These are phyloP conservation scores for Nomia melanderi DNA, from an alignment of 1,140 invertebrate genomes.

Conservation along the genomic window DNA sequence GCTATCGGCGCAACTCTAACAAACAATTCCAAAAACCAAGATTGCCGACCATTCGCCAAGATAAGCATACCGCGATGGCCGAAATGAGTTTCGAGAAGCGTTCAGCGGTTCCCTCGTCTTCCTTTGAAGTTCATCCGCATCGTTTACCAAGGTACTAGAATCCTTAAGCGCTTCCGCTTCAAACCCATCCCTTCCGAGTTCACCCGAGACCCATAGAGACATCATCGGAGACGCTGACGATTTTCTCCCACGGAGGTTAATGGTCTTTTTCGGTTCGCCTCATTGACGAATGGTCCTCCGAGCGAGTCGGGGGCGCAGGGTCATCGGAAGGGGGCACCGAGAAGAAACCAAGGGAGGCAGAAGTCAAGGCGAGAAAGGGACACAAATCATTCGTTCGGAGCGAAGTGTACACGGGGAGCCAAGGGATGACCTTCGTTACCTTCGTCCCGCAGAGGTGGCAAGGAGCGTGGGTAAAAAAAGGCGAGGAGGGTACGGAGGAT, in stretches of 20 bases:
- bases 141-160: no score
- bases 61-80: no score
- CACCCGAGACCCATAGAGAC: no score
- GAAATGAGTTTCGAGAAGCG: no score
- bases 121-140: no score
- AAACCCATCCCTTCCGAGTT: no score
- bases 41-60: no score
- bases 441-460: slow-evolving; percentile 5
- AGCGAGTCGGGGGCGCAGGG: not conserved
- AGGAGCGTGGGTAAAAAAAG: slow-evolving; percentile 24
- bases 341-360: no score
- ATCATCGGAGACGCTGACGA: not conserved
- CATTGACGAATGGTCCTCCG: not conserved
- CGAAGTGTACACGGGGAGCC: not conserved
- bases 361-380: not conserved
- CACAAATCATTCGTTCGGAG: not conserved
- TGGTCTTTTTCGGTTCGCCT: not conserved
- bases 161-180: no score
- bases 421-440: slow-evolving; percentile 35
- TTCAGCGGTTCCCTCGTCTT: no score
- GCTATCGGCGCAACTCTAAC: not conserved
- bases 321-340: not conserved
- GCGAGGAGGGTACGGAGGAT: slow-evolving; percentile 41
- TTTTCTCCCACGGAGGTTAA: not conserved
- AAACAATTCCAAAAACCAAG: no score